These are phyloP conservation scores for Papilio dardanus DNA, from an alignment of 1,140 invertebrate genomes.

Conservation along the genomic window DNA sequence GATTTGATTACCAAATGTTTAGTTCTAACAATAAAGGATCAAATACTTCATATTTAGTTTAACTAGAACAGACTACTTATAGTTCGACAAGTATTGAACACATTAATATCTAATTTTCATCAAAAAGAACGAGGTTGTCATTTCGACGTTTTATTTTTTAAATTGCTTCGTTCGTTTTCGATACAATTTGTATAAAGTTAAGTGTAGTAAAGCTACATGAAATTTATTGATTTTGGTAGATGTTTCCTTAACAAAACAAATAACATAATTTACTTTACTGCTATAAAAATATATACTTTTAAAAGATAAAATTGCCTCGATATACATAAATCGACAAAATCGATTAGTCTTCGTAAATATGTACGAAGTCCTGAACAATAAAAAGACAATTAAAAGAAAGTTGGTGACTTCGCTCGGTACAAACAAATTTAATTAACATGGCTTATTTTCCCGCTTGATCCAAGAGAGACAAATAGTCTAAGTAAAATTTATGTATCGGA, in stretches of 20 bases:
- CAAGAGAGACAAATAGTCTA: conserved; percentile 78
- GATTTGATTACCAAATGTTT: conserved; percentile 35
- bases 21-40: not conserved
- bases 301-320: not conserved
- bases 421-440: conserved; percentile 79
- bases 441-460: conserved; percentile 75
- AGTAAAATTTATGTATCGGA: conserved; percentile 82
- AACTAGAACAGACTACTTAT: not conserved
- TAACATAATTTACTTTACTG: not conserved
- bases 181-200: too few relatives aligned
- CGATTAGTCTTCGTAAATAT: conserved; percentile 41
- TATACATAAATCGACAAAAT: conserved; percentile 6
- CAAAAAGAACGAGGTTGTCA: too few relatives aligned
- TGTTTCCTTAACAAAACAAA: too few relatives aligned
- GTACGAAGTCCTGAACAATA: conserved; percentile 40
- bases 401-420: conserved; percentile 62
- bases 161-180: too few relatives aligned
- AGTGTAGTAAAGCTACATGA: too few relatives aligned
- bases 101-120: not conserved
- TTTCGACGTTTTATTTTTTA: too few relatives aligned
- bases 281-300: not conserved
- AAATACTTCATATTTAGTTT: not conserved
- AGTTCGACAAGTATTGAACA: too few relatives aligned
- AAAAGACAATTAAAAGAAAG: conserved; percentile 70
- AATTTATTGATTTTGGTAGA: too few relatives aligned